Evolutionary conservation across 2,888 invertebrate species (phyloP).

Genomic region (Thera britannica): DNA sequence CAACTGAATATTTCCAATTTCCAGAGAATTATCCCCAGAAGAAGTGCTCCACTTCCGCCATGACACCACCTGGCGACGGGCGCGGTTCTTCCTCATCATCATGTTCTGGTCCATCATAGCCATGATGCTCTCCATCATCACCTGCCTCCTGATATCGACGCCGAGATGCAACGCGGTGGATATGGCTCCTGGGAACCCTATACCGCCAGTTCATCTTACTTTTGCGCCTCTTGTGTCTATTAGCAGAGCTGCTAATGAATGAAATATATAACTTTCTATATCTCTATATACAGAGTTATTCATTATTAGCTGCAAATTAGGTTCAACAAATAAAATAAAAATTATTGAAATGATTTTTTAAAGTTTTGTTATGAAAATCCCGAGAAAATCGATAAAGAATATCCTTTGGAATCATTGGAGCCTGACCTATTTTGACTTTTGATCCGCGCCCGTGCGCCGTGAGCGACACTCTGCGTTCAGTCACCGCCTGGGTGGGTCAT

Average conservation of each 20-base stretch:
- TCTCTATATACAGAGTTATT: too few relatives aligned
- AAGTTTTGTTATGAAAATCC: too few relatives aligned
- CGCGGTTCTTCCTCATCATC: slow-evolving; percentile 70
- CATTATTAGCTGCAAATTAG: too few relatives aligned
- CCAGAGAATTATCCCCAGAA: slow-evolving; percentile 74
- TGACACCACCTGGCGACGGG: slow-evolving; percentile 79
- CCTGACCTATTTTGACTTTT: too few relatives aligned
- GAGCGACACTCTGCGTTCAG: too few relatives aligned
- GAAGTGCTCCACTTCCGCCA: slow-evolving; percentile 74
- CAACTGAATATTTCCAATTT: slow-evolving; percentile 30
- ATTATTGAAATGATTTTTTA: too few relatives aligned
- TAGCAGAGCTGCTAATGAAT: slow-evolving; percentile 17
- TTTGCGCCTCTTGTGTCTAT: slow-evolving; percentile 56
- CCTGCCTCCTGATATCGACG: slow-evolving; percentile 61
- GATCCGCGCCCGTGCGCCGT: too few relatives aligned
- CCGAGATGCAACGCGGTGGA: slow-evolving; percentile 48
- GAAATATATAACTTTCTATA: neutral
- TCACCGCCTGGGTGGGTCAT: too few relatives aligned
- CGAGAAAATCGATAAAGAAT: too few relatives aligned
- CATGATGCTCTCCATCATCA: slow-evolving; percentile 73
- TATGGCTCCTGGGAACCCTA: slow-evolving; percentile 44
- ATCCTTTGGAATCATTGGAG: too few relatives aligned
- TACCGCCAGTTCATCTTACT: slow-evolving; percentile 62
- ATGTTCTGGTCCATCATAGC: slow-evolving; percentile 80
- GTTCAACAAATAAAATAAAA: too few relatives aligned